phyloP scores from a whole-genome alignment of 2,888 invertebrate genomes.

The Anodontia alba region DNA sequence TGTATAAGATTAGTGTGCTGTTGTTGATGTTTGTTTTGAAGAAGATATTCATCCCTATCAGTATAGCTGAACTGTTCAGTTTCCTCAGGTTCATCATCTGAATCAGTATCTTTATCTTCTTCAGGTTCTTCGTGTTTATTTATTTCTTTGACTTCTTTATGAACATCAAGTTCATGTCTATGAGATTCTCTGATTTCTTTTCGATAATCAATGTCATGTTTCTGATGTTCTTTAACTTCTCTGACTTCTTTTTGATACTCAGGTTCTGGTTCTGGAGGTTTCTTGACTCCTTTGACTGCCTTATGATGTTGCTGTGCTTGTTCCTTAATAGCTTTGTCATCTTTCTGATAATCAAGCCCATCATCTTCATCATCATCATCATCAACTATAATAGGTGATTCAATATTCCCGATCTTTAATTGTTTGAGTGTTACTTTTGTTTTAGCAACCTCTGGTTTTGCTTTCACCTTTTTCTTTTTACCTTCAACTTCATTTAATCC shows the following conservation, averaged over 20 bases:
- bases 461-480: constrained; percentile 21
- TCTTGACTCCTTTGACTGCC: too few relatives aligned
- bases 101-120: constrained; percentile 47
- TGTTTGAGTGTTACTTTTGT: background rate
- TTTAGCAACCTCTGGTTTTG: background rate
- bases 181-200: too few relatives aligned
- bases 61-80: constrained; percentile 62
- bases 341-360: constrained; percentile 33
- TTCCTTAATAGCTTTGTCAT: too few relatives aligned
- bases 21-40: constrained; percentile 50
- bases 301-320: too few relatives aligned
- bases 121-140: too few relatives aligned
- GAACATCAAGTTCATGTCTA: too few relatives aligned
- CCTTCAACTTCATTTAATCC: background rate
- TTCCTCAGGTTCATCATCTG: constrained; percentile 57
- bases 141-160: background rate
- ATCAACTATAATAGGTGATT: background rate
- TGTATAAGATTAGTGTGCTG: constrained; percentile 51
- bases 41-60: constrained; percentile 55
- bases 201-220: too few relatives aligned
- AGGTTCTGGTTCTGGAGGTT: too few relatives aligned
- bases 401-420: background rate
- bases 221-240: too few relatives aligned
- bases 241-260: too few relatives aligned
- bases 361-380: constrained; percentile 27